These are phyloP conservation scores for Iguana delicatissima DNA, from an alignment of 2,797 vertebrate genomes.

Conservation along the genomic window DNA sequence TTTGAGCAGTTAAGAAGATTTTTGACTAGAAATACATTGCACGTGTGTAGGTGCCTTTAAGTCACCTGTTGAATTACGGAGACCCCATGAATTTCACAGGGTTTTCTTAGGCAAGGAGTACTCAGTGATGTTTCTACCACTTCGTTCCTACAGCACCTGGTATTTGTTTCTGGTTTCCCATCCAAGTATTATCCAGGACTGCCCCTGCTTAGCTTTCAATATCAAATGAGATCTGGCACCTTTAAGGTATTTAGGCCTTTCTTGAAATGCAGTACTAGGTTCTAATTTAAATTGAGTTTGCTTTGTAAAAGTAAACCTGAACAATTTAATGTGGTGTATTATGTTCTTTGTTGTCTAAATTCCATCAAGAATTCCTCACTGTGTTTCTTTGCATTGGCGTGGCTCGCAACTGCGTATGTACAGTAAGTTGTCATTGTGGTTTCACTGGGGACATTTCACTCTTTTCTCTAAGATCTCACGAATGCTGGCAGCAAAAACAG, in stretches of 20 bases:
- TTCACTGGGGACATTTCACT: slow-evolving; percentile 47
- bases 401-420: slow-evolving; percentile 23
- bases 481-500: slow-evolving; percentile 95
- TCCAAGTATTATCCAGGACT: no score
- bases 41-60: no score
- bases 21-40: background rate
- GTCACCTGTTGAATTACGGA: no score
- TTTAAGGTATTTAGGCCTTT: no score
- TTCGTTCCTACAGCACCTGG: no score
- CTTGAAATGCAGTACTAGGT: background rate
- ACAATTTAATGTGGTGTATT: background rate
- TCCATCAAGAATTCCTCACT: slow-evolving; percentile 24
- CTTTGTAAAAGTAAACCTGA: background rate
- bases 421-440: slow-evolving; percentile 41
- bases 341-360: background rate
- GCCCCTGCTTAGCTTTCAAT: no score
- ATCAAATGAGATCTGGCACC: no score
- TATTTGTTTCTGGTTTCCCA: no score
- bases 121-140: no score
- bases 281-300: background rate
- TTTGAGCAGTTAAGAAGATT: background rate
- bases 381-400: slow-evolving; percentile 31
- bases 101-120: no score
- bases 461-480: slow-evolving; percentile 89
- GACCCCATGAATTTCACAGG: no score